Conservation (phyloP, 2,888 invertebrate species). For the Euplagia quadripunctaria region DNA sequence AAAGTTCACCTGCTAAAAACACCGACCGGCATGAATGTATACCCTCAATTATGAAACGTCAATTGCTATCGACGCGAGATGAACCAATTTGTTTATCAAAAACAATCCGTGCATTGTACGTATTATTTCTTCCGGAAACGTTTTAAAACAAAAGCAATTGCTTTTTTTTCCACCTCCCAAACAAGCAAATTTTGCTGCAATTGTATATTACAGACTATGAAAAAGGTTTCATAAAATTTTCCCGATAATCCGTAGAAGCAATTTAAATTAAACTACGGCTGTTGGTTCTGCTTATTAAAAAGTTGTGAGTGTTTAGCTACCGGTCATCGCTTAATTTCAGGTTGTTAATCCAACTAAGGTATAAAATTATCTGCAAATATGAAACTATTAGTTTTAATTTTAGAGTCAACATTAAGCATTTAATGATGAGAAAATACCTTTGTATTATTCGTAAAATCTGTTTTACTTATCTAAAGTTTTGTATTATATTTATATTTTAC, state of each 20-base stretch:
- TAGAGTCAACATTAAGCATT: not conserved
- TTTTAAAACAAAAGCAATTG: not conserved
- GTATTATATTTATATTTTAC: slow-evolving; percentile 20
- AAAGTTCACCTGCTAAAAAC: not conserved
- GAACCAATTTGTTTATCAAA: not conserved
- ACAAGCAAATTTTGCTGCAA: not conserved
- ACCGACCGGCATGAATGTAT: not conserved
- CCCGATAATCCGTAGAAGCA: not conserved
- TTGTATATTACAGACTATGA: not conserved
- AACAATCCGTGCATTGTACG: not conserved
- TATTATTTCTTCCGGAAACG: not conserved
- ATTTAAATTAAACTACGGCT: not conserved
- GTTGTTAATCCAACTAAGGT: no score
- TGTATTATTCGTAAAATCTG: slow-evolving; percentile 2
- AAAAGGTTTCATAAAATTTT: not conserved
- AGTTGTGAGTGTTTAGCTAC: not conserved
- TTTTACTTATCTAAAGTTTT: slow-evolving; percentile 13
- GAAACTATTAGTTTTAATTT: not conserved
- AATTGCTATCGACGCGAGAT: not conserved
- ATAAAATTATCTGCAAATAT: not conserved
- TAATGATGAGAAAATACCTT: not conserved
- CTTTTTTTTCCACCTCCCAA: not conserved
- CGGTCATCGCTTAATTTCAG: not conserved
- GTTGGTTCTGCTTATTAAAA: not conserved
- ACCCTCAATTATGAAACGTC: no score